Conservation (phyloP, 2,797 vertebrate genomes). For the Euphonia xanthogaster region DNA sequence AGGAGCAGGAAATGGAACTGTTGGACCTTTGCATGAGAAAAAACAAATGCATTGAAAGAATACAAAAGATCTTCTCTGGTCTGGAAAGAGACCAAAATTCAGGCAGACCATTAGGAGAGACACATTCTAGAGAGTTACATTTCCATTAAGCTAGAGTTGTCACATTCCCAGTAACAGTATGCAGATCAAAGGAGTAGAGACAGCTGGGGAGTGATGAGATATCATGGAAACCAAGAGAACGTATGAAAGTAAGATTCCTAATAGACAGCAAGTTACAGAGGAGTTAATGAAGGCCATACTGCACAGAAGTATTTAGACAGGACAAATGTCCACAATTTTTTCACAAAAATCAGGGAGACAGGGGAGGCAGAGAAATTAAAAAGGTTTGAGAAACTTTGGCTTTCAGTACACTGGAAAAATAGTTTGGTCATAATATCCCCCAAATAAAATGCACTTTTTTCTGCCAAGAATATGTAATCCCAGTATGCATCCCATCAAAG, state of each 20-base stretch:
- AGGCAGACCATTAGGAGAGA: not conserved
- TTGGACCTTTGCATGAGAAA: not conserved
- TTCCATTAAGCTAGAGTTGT: not conserved
- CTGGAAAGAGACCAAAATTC: not conserved
- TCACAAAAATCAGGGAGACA: not conserved
- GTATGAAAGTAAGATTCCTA: not conserved
- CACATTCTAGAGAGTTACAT: not conserved
- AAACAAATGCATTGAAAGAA: not conserved
- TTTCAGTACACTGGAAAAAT: not conserved
- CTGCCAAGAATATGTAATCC: not conserved
- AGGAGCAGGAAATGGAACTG: not conserved
- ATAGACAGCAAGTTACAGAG: not conserved
- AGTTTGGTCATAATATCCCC: not conserved
- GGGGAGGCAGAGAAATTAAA: accelerated
- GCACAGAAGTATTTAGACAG: not conserved
- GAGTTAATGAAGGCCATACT: not conserved
- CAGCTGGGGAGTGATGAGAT: not conserved
- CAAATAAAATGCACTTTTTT: not conserved
- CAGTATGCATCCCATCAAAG: not conserved
- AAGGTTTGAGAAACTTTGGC: not conserved
- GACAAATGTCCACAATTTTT: not conserved
- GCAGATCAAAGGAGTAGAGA: not conserved
- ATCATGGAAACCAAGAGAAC: not conserved
- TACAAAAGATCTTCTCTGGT: not conserved
- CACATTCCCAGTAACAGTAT: not conserved